Percentiles rank a stretch among this genome's conserved stretches.
Evolutionary conservation across 1,140 invertebrate species (phyloP).

Genomic region (Drosophila truncata): DNA sequence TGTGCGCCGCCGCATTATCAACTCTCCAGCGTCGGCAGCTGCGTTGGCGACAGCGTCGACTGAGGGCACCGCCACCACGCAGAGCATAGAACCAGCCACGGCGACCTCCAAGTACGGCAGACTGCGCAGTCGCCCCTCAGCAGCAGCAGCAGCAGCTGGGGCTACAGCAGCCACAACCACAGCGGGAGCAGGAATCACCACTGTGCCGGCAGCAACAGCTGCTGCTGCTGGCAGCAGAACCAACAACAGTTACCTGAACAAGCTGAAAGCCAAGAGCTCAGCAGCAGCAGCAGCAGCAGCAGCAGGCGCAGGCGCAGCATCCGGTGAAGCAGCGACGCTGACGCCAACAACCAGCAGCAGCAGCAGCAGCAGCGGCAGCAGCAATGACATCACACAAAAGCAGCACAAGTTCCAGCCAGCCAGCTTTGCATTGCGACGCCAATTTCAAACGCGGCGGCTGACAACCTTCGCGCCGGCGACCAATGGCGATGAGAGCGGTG

Average conservation of each 20-base stretch:
- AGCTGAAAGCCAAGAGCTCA: constrained; percentile 61
- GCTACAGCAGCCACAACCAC: constrained; percentile 17
- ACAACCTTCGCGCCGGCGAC: constrained; percentile 63
- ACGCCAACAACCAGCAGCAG: constrained; percentile 37
- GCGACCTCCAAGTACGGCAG: constrained; percentile 70
- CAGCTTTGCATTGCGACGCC: constrained; percentile 71
- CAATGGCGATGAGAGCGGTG: constrained; percentile 68
- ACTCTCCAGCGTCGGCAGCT: constrained; percentile 54
- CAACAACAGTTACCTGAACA: constrained; percentile 58
- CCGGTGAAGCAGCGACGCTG: constrained; percentile 51
- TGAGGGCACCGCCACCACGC: constrained; percentile 39
- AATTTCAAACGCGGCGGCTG: constrained; percentile 76
- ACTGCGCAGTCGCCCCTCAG: constrained; percentile 50
- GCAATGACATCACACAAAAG: constrained; percentile 57
- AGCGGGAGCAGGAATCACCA: constrained; percentile 10
- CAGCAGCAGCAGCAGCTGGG: constrained; percentile 31
- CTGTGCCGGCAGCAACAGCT: constrained; percentile 31
- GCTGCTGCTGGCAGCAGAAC: constrained; percentile 29
- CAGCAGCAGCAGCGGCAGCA: constrained; percentile 32
- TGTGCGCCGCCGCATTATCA: constrained; percentile 79
- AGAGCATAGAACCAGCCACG: constrained; percentile 43
- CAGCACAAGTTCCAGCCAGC: constrained; percentile 62
- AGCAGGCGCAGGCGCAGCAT: constrained; percentile 6
- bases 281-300: constrained; percentile 13
- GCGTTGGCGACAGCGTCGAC: constrained; percentile 31